phyloP scores from a whole-genome alignment of 2,797 vertebrate species.

The Premnoplex brunnescens region DNA sequence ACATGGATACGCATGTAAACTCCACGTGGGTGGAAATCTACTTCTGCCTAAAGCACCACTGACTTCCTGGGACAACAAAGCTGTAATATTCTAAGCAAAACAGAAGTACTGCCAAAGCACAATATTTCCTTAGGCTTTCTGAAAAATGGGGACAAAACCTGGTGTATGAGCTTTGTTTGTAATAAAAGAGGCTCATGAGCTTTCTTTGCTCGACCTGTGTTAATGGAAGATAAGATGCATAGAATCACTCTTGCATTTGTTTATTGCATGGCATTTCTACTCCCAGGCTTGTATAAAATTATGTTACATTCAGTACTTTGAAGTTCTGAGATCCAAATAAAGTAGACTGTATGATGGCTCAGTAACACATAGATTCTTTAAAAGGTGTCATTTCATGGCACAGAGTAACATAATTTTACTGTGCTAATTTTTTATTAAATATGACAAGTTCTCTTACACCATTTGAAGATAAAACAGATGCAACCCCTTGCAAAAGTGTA shows the following conservation, averaged over 20 bases:
- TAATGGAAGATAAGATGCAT: background rate
- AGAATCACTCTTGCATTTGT: background rate
- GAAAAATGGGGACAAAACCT: background rate
- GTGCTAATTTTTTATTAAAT: background rate
- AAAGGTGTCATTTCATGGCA: background rate
- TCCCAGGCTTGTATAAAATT: background rate
- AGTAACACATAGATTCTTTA: background rate
- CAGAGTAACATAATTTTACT: background rate
- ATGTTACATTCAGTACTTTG: background rate
- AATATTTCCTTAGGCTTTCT: background rate
- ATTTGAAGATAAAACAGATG: background rate
- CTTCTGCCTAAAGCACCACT: background rate
- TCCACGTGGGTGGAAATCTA: background rate
- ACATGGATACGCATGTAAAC: background rate
- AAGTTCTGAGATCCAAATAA: background rate
- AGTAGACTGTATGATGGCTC: background rate
- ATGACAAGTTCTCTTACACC: background rate
- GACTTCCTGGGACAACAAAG: background rate
- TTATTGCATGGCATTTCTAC: background rate
- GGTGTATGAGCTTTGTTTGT: background rate
- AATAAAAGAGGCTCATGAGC: background rate
- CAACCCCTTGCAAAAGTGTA: background rate
- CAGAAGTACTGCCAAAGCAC: background rate
- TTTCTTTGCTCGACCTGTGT: background rate
- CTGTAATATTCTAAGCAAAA: background rate